phyloP scores from a whole-genome alignment of 2,888 invertebrate species.

The Amphipyra tragopoginis region DNA sequence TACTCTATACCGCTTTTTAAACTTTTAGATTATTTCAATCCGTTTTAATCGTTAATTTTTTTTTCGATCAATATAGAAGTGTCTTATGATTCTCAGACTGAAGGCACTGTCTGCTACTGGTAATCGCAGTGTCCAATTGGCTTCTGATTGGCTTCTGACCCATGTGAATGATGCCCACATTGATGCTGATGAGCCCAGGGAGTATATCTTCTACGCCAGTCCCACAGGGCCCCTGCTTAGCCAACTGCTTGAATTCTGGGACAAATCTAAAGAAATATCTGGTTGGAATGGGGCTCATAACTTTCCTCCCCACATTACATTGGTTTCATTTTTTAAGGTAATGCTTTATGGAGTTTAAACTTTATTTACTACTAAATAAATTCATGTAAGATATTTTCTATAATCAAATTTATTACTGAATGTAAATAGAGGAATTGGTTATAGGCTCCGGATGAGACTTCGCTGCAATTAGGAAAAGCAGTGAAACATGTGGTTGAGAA shows the following conservation, averaged over 20 bases:
- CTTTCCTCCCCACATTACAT: slow-evolving; percentile 96
- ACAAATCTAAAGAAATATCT: slow-evolving; percentile 92
- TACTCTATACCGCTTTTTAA: background rate
- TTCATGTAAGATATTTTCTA: too few relatives aligned
- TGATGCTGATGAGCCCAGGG: slow-evolving; percentile 94
- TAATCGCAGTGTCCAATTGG: slow-evolving; percentile 95
- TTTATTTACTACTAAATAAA: too few relatives aligned
- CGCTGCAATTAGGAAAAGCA: slow-evolving; percentile 92
- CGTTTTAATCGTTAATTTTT: background rate
- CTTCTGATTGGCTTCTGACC: slow-evolving; percentile 97
- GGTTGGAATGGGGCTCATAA: slow-evolving; percentile 98
- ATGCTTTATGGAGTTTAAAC: background rate
- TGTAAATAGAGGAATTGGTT: slow-evolving; percentile 4
- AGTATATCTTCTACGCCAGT: slow-evolving; percentile 96
- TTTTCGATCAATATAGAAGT: background rate
- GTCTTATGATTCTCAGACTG: slow-evolving; percentile 88
- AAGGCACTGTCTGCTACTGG: slow-evolving; percentile 97
- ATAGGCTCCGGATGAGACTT: slow-evolving; percentile 94
- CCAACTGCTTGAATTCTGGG: slow-evolving; percentile 94
- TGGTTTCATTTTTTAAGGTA: slow-evolving; percentile 97
- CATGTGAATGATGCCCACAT: slow-evolving; percentile 96
- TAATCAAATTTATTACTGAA: too few relatives aligned
- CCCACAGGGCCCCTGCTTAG: slow-evolving; percentile 94
- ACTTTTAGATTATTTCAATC: too few relatives aligned
- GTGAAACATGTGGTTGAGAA: slow-evolving; percentile 93